These are phyloP conservation scores for Adelphocoris suturalis DNA, from an alignment of 2,888 invertebrate genomes.

Conservation along the genomic window DNA sequence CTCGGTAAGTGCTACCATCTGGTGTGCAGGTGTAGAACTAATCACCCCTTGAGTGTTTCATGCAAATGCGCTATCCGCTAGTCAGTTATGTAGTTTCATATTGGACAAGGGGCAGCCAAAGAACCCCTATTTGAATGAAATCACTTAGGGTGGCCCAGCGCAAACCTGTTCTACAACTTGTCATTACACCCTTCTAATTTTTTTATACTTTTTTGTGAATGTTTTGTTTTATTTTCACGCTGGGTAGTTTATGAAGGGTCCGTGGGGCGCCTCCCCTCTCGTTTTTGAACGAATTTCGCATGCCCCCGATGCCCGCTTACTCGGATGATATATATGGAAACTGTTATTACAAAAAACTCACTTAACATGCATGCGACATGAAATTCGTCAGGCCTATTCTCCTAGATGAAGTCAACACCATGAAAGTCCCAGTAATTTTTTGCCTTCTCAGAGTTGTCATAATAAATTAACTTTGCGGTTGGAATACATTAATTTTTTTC, in stretches of 20 bases:
- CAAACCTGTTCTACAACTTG: not conserved
- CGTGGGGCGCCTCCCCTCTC: not conserved
- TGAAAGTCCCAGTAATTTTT: not conserved
- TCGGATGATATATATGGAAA: slow-evolving; percentile 6
- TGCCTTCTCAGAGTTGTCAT: not conserved
- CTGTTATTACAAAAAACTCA: not conserved
- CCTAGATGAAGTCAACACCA: slow-evolving; percentile 24
- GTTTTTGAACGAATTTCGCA: slow-evolving; percentile 16
- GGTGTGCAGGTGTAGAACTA: not conserved
- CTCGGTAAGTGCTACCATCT: not conserved
- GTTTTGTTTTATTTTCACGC: slow-evolving; percentile 34
- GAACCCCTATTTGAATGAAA: not conserved
- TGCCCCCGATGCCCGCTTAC: slow-evolving; percentile 26
- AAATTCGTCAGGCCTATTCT: not conserved
- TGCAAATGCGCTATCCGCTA: not conserved
- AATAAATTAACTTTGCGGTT: not conserved
- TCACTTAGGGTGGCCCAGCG: not conserved
- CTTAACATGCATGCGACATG: slow-evolving; percentile 5
- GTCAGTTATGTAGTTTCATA: not conserved
- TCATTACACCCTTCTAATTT: not conserved
- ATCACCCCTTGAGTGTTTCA: not conserved
- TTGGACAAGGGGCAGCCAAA: not conserved
- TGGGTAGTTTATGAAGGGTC: not conserved
- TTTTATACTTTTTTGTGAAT: not conserved
- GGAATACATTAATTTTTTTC: not conserved